phyloP scores from a whole-genome alignment of 2,888 invertebrate genomes.

The Lathronympha strigana region DNA sequence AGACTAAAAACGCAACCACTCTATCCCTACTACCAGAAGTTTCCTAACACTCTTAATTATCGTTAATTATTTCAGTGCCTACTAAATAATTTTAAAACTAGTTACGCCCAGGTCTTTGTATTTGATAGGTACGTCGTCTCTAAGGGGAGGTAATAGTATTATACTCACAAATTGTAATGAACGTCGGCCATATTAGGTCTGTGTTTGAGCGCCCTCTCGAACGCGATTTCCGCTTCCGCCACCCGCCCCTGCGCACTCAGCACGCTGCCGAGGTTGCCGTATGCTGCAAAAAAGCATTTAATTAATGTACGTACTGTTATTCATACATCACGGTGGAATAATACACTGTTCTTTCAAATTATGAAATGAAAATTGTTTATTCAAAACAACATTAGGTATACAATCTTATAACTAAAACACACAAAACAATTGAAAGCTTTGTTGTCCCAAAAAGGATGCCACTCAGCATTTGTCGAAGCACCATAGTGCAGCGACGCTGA shows the following conservation, averaged over 20 bases:
- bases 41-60: background rate
- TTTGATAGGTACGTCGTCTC: slow-evolving; percentile 10
- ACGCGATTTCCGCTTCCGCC: slow-evolving; percentile 95
- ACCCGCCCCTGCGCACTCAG: slow-evolving; percentile 94
- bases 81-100: background rate
- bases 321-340: background rate
- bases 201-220: slow-evolving; percentile 94
- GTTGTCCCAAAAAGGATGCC: too few species aligned
- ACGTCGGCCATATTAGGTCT: slow-evolving; percentile 99
- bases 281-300: slow-evolving; percentile 86
- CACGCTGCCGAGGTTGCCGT: slow-evolving; percentile 98
- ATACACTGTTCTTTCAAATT: background rate
- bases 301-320: slow-evolving; percentile 27
- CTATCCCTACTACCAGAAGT: too few species aligned
- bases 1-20: too few species aligned
- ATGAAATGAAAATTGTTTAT: too few species aligned
- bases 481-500: too few species aligned
- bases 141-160: slow-evolving; percentile 38
- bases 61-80: background rate
- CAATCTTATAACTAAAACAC: too few species aligned
- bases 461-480: too few species aligned
- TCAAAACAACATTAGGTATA: too few species aligned
- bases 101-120: slow-evolving; percentile 3
- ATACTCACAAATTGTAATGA: slow-evolving; percentile 98
- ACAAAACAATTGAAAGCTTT: too few species aligned